Conservation (phyloP, 2,888 invertebrate genomes). For the Polymixis lichenea region DNA sequence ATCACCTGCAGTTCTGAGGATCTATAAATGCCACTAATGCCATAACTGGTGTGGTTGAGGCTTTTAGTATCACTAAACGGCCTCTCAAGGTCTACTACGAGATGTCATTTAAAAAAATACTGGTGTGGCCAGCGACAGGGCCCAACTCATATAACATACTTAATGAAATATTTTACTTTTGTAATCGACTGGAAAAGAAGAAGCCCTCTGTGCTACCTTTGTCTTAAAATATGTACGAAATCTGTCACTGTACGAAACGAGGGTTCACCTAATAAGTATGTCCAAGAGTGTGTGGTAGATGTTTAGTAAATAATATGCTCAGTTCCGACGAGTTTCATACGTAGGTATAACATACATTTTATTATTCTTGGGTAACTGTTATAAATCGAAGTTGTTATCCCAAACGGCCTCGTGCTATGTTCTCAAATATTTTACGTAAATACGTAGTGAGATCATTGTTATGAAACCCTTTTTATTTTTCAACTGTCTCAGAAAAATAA, state of each 20-base stretch:
- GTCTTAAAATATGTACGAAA: conserved; percentile 1
- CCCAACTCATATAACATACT: background rate
- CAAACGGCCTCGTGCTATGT: conserved; percentile 6
- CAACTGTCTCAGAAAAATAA: background rate
- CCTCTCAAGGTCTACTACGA: too few relatives aligned
- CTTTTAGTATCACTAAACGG: too few relatives aligned
- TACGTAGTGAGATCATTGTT: conserved; percentile 27
- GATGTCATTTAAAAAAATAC: too few relatives aligned
- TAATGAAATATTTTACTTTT: background rate
- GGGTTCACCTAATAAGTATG: conserved; percentile 32
- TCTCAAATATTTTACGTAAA: conserved; percentile 21
- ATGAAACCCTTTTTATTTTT: conserved; percentile 20
- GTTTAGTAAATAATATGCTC: conserved; percentile 32
- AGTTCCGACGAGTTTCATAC: conserved; percentile 20
- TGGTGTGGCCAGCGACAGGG: background rate
- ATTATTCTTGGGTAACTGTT: conserved; percentile 18
- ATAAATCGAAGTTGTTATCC: conserved; percentile 29
- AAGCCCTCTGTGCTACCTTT: background rate
- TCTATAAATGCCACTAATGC: too few relatives aligned
- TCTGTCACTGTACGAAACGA: conserved; percentile 27
- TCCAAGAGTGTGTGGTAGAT: background rate
- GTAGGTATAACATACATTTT: conserved; percentile 5
- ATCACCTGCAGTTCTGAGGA: too few relatives aligned
- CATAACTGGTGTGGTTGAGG: too few relatives aligned
- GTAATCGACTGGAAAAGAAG: background rate